A percentile compares a stretch with the other conserved stretches of the same genome.
phyloP scores from a whole-genome alignment of 2,888 invertebrate genomes.

The Hyles lineata region DNA sequence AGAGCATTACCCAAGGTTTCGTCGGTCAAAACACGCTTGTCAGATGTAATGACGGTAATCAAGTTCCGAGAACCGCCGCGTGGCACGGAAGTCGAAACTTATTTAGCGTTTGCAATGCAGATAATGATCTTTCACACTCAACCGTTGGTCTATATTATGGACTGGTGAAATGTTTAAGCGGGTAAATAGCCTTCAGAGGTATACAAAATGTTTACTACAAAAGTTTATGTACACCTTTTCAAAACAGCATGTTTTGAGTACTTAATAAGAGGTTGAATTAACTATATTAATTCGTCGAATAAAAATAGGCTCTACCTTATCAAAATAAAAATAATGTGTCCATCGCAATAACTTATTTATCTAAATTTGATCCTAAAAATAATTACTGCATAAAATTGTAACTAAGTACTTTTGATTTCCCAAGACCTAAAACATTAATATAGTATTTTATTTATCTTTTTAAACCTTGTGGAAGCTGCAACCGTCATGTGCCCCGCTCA shows the following conservation, averaged over 20 bases:
- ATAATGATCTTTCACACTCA: conserved; percentile 7
- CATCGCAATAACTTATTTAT: too few relatives aligned
- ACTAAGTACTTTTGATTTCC: too few relatives aligned
- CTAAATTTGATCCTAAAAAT: too few relatives aligned
- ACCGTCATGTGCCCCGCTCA: conserved; percentile 65
- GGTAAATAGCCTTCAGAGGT: neutral
- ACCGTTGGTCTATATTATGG: neutral
- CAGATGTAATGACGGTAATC: conserved; percentile 48
- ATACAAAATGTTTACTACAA: neutral
- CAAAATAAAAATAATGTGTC: too few relatives aligned
- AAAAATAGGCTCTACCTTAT: too few relatives aligned
- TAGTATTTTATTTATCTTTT: conserved; percentile 31
- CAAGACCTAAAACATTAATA: too few relatives aligned
- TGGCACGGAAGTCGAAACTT: conserved; percentile 42
- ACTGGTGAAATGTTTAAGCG: neutral
- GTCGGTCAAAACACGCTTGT: conserved; percentile 40
- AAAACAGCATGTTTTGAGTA: neutral
- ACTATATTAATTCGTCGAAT: too few relatives aligned
- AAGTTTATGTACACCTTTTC: neutral
- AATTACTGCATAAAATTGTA: too few relatives aligned
- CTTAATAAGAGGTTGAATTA: too few relatives aligned
- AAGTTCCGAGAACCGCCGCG: conserved; percentile 46
- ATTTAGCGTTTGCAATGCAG: conserved; percentile 33
- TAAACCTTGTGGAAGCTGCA: conserved; percentile 57
- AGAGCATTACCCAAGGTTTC: conserved; percentile 1